Evolutionary conservation across 2,113 vertebrate species (phyloP), one percentile per base, ranked within the genome.

Genomic region (Raphicerus campestris): DNA sequence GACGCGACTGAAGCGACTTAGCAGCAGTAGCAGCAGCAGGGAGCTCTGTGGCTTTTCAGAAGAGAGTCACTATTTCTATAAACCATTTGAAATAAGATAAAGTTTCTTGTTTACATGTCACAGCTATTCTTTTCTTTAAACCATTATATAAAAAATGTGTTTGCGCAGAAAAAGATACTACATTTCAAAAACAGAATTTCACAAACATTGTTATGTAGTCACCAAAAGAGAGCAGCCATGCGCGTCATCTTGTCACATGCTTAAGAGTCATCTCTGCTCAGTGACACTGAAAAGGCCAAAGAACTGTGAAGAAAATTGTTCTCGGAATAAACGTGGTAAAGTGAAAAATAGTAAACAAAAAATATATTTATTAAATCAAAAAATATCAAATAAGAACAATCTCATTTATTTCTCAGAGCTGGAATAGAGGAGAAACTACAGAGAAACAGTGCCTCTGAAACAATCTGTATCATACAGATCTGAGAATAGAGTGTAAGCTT

Each of bases 221-320:
- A 91, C 78, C 78, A 75, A 87, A 96, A 92, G 66, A 78, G 77
- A 70, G 24, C 93, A 86, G 24, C 39, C 49, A 28, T 19, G 22
- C 84, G 24, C 47, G 80, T 93, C 28, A 53, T 87, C 87, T 39
- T 92, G 39, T 55, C 73, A 20, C 6, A 7, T 83, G 2, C 88
- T 93, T 91, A 93, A 96, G 70, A 83, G 87, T 87, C 53, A 53
- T 83, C 45, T 95, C 56, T 91, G 22, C n/a, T 97, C n/a, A 19
- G 35, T 82, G 42, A 83, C 78, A 66, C 7, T 77, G 9, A 30
- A 45, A 87, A 97, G 60, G 17, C 10, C 32, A 93, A 22, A 83
- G 63, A 58, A 73, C 63, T 80, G 47, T 49, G 81, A 55, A 82
- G 15, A 63, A 89, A 92, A 89, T 24, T 58, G 13, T 24, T 87